phyloP scores from a whole-genome alignment of 1,140 invertebrate genomes.

The Drosophila nannoptera region DNA sequence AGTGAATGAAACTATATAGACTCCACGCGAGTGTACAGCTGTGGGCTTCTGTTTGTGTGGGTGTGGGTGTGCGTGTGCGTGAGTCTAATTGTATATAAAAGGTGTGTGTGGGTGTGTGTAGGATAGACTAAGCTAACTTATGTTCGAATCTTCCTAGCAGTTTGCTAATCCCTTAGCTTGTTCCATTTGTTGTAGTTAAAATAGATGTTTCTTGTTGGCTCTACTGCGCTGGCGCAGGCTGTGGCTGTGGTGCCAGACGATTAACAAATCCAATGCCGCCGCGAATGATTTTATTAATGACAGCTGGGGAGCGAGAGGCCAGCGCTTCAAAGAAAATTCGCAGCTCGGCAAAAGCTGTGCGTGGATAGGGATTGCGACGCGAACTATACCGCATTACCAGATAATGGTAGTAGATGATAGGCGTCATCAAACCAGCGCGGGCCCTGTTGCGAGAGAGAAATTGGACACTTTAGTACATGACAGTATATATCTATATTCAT shows the following conservation, averaged over 20 bases:
- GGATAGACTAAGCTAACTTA: constrained; percentile 39
- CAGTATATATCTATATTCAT: background rate
- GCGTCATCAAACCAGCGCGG: constrained; percentile 90
- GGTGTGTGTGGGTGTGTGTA: constrained; percentile 19
- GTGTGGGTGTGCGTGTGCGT: constrained; percentile 13
- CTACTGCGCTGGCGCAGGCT: constrained; percentile 61
- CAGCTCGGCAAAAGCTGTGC: constrained; percentile 91
- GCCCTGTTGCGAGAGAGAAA: constrained; percentile 82
- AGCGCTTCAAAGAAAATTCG: constrained; percentile 82
- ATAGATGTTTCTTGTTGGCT: background rate
- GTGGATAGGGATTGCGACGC: constrained; percentile 95
- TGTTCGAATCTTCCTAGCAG: constrained; percentile 12
- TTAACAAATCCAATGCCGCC: constrained; percentile 82
- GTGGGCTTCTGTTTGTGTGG: background rate
- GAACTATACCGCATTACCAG: constrained; percentile 92
- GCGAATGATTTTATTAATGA: constrained; percentile 81
- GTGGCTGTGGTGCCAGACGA: constrained; percentile 83
- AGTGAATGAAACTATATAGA: constrained; percentile 13
- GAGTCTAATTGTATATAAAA: background rate
- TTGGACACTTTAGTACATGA: constrained; percentile 17
- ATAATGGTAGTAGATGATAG: constrained; percentile 97
- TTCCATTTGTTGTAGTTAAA: constrained; percentile 21
- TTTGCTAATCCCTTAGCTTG: constrained; percentile 29
- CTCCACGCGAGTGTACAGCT: background rate
- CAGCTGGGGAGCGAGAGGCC: constrained; percentile 83